Percentiles rank a stretch among this genome's conserved stretches.
Evolutionary conservation across 2,888 invertebrate species (phyloP).

Genomic region (Ligdia adustata): DNA sequence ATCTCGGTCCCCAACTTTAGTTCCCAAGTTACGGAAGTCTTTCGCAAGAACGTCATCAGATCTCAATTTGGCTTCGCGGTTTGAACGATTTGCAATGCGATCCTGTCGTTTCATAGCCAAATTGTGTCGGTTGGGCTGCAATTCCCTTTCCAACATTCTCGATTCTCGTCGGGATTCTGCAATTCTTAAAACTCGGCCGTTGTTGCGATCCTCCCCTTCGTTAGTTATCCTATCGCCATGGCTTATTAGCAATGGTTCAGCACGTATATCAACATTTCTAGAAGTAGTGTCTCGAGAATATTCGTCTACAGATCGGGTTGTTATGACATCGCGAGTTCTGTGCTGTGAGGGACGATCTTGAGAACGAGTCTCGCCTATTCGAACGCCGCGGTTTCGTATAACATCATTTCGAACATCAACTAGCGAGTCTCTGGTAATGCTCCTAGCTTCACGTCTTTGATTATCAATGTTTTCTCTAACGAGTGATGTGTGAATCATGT

Average conservation of each 20-base stretch:
- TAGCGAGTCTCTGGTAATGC: slow-evolving; percentile 10
- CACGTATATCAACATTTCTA: not conserved
- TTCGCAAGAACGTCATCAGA: slow-evolving; percentile 1
- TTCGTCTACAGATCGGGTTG: slow-evolving; percentile 7
- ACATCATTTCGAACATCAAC: slow-evolving; percentile 8
- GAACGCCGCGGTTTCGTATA: slow-evolving; percentile 3
- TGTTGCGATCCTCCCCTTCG: slow-evolving; percentile 9
- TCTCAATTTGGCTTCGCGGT: slow-evolving; percentile 4
- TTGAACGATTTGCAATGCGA: not conserved
- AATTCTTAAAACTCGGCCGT: not conserved
- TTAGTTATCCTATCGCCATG: slow-evolving; percentile 13
- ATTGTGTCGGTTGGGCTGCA: slow-evolving; percentile 2
- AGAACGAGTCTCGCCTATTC: not conserved
- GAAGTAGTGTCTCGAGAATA: slow-evolving; percentile 1
- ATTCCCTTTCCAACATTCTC: slow-evolving; percentile 8
- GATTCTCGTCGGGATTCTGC: slow-evolving; percentile 13
- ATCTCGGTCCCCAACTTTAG: slow-evolving; percentile 27
- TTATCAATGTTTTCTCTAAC: slow-evolving; percentile 18
- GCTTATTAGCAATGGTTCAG: slow-evolving; percentile 9
- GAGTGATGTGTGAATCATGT: slow-evolving; percentile 1
- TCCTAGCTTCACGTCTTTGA: slow-evolving; percentile 6
- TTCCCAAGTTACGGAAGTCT: slow-evolving; percentile 32
- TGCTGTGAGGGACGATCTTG: slow-evolving; percentile 3
- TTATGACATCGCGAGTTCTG: slow-evolving; percentile 1
- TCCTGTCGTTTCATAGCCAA: slow-evolving; percentile 14